These are phyloP conservation scores for Notoglanidium macrostoma DNA, from an alignment of 2,797 vertebrate genomes.

Conservation along the genomic window DNA sequence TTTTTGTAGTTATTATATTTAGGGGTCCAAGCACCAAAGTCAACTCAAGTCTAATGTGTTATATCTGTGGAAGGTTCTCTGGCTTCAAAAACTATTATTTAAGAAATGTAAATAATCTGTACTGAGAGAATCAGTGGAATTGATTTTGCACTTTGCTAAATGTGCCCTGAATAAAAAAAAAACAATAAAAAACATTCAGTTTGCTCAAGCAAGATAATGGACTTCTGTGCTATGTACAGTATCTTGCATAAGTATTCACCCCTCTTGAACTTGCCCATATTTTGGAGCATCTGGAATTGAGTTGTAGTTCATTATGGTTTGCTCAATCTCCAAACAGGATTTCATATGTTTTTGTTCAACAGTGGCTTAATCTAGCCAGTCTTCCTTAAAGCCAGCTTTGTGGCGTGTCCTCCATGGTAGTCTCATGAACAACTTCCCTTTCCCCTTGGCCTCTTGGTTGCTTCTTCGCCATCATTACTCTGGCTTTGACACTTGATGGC, in stretches of 20 bases:
- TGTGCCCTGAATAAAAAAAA: not conserved
- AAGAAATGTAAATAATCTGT: not conserved
- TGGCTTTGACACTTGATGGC: not conserved
- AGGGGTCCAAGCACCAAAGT: slow-evolving; percentile 1
- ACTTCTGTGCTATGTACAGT: not conserved
- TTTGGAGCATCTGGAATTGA: not conserved
- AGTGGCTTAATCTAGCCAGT: not conserved
- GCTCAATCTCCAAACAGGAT: not conserved
- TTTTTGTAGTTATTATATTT: not conserved
- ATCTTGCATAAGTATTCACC: not conserved
- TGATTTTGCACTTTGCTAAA: not conserved
- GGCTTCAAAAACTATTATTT: not conserved
- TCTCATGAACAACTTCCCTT: not conserved
- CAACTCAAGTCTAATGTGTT: not conserved
- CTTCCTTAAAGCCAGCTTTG: not conserved
- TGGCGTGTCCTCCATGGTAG: not conserved
- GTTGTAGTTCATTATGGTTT: not conserved
- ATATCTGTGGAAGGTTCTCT: not conserved
- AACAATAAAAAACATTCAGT: not conserved
- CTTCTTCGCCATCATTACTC: not conserved
- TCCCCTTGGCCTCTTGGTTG: not conserved
- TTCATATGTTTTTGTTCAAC: not conserved
- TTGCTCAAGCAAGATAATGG: not conserved
- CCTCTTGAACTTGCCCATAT: not conserved
- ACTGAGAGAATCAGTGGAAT: not conserved